These are phyloP conservation scores for Caerostris extrusa DNA, from an alignment of 1,140 invertebrate species.

Conservation along the genomic window DNA sequence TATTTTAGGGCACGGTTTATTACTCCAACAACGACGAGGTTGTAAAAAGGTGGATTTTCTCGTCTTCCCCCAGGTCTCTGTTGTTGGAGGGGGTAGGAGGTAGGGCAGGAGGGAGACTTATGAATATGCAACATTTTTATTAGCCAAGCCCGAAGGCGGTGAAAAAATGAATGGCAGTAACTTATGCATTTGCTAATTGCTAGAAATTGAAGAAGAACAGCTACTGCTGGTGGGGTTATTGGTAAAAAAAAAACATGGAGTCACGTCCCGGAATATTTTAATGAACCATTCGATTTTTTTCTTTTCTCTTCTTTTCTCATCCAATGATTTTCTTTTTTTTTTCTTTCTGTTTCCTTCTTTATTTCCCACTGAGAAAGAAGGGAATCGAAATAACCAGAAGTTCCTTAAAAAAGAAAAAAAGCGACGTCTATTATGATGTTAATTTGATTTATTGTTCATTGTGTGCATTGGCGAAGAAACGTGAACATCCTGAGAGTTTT, in stretches of 20 bases:
- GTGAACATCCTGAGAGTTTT: constrained; percentile 47
- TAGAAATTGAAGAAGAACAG: constrained; percentile 46
- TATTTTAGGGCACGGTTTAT: constrained; percentile 69
- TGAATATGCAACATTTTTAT: constrained; percentile 73
- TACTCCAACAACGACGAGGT: constrained; percentile 21
- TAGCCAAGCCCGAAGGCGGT: constrained; percentile 36
- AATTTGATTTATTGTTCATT: constrained; percentile 66
- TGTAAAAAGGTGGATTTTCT: constrained; percentile 36
- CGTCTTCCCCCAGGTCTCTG: background rate
- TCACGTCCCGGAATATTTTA: constrained; percentile 68
- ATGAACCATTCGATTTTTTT: constrained; percentile 43
- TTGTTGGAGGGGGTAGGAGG: background rate
- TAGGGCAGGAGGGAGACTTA: background rate
- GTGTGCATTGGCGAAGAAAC: background rate
- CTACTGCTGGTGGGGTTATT: constrained; percentile 10
- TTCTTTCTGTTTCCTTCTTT: background rate
- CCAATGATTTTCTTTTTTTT: constrained; percentile 7
- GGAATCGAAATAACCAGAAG: constrained; percentile 32
- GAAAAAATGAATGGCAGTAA: constrained; percentile 58
- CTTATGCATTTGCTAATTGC: constrained; percentile 70
- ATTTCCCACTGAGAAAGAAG: background rate
- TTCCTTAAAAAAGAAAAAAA: background rate
- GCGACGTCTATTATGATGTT: constrained; percentile 50
- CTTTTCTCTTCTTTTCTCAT: constrained; percentile 10
- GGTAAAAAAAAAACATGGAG: constrained; percentile 35